Evolutionary conservation across 2,888 invertebrate genomes (phyloP).

Genomic region (Nomada ferruginata): DNA sequence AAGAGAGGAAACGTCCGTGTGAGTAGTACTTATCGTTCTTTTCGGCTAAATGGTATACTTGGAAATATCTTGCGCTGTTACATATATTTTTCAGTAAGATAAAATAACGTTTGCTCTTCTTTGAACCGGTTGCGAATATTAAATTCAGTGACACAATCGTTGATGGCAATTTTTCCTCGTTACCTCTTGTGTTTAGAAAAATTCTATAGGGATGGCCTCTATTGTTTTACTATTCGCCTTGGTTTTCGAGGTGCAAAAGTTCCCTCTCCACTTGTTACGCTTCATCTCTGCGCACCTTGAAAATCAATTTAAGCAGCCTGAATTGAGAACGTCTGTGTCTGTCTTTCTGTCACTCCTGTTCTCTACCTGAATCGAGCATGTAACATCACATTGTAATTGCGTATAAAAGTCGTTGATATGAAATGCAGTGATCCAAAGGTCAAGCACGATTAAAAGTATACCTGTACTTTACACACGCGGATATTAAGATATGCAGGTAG

Average conservation of each 20-base stretch:
- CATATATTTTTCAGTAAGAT: too few species aligned
- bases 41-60: too few species aligned
- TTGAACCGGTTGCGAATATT: not conserved
- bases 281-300: slow-evolving; percentile 12
- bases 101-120: too few species aligned
- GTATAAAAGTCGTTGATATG: slow-evolving; percentile 45
- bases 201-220: too few species aligned
- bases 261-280: not conserved
- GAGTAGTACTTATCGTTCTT: too few species aligned
- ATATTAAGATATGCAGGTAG: not conserved
- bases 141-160: not conserved
- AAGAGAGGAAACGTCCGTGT: too few species aligned
- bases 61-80: too few species aligned
- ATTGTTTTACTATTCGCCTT: not conserved
- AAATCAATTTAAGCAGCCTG: slow-evolving; percentile 28
- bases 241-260: not conserved
- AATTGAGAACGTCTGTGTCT: slow-evolving; percentile 26
- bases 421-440: slow-evolving; percentile 47
- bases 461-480: too few species aligned
- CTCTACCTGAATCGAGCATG: slow-evolving; percentile 1
- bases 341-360: slow-evolving; percentile 9
- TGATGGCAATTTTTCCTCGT: not conserved
- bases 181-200: not conserved
- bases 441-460: slow-evolving; percentile 38
- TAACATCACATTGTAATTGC: slow-evolving; percentile 29